A percentile compares a stretch with the other conserved stretches of the same genome.
Evolutionary conservation across 2,113 vertebrate genomes (phyloP).

Genomic region (Leptocoma aspasia): DNA sequence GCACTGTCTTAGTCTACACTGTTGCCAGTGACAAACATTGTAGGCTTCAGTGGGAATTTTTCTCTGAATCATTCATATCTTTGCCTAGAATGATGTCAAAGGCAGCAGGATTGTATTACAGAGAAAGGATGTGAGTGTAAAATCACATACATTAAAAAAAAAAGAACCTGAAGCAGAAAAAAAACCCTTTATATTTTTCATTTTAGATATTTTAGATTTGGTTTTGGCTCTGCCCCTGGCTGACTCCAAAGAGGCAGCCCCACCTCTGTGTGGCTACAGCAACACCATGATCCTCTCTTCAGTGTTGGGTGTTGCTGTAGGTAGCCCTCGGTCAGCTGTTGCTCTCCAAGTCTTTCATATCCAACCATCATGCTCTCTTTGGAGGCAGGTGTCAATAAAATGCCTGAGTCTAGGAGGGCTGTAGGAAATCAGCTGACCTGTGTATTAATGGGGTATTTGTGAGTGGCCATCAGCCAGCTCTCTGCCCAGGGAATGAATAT

Average conservation of each 20-base stretch:
- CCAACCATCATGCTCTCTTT: not conserved
- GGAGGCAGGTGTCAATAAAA: not conserved
- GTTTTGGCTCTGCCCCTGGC: not conserved
- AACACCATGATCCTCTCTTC: not conserved
- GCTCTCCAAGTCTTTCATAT: not conserved
- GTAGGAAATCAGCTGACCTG: not conserved
- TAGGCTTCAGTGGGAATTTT: not conserved
- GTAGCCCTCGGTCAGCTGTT: rapidly evolving
- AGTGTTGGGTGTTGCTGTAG: not conserved
- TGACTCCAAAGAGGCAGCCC: not conserved
- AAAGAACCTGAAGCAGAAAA: not conserved
- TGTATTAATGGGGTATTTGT: not conserved
- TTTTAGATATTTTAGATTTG: not conserved
- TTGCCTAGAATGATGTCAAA: not conserved
- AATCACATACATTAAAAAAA: not conserved
- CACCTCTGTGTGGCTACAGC: not conserved
- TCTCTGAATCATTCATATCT: not conserved
- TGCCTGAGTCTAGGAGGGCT: not conserved
- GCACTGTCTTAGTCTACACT: not conserved
- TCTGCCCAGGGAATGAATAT: not conserved
- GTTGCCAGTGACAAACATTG: not conserved
- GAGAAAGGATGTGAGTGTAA: not conserved
- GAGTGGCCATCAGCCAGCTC: not conserved
- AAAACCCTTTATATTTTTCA: not conserved
- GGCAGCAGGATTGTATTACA: not conserved